Evolutionary conservation across 2,113 vertebrate species (phyloP).

Genomic region (Penelope pileata): DNA sequence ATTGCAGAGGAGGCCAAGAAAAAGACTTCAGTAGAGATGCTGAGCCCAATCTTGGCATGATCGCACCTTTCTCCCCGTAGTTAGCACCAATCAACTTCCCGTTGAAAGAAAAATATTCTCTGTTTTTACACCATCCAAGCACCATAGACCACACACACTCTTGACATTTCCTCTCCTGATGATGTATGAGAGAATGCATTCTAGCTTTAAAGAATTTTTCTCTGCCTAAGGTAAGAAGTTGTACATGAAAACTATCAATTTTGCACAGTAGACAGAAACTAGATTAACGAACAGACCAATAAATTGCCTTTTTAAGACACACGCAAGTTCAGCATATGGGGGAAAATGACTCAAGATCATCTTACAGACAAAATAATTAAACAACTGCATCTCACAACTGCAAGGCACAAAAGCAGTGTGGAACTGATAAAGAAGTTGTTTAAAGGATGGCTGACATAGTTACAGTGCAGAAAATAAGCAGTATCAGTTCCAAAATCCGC

Average conservation of each 20-base stretch:
- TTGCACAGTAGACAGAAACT: background rate
- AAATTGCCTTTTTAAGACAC: background rate
- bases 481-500: background rate
- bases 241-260: background rate
- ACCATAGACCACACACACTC: constrained; percentile 26
- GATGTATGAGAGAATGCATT: constrained; percentile 16
- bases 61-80: background rate
- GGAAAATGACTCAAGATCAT: background rate
- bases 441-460: background rate
- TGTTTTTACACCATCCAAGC: background rate
- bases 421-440: background rate
- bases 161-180: background rate
- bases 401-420: background rate
- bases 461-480: background rate
- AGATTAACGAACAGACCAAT: constrained; percentile 33
- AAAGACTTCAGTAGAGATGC: background rate
- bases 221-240: constrained; percentile 25
- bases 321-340: background rate
- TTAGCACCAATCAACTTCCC: background rate
- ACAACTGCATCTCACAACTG: background rate
- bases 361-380: background rate
- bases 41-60: background rate
- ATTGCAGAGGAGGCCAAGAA: background rate
- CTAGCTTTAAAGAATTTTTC: background rate
- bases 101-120: background rate